These are phyloP conservation scores for Nymphalis c-album DNA, from an alignment of 2,888 invertebrate genomes.

Conservation along the genomic window DNA sequence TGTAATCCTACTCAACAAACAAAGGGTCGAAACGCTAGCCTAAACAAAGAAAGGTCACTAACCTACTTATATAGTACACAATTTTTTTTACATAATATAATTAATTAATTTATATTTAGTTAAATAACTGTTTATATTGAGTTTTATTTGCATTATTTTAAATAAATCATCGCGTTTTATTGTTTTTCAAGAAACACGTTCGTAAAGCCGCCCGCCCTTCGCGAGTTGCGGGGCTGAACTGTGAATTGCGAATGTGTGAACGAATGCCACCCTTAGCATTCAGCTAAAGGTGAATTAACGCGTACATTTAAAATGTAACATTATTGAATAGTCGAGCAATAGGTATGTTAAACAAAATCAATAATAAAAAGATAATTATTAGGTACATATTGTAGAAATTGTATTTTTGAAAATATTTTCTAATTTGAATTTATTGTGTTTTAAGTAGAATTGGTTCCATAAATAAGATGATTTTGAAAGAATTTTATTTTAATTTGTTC, in stretches of 20 bases:
- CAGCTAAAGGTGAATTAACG: conserved; percentile 13
- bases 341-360: too few species aligned
- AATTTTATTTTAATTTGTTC: too few species aligned
- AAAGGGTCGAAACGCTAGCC: conserved; percentile 31
- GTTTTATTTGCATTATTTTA: not conserved
- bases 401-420: too few species aligned
- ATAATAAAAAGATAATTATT: too few species aligned
- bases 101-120: not conserved
- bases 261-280: too few species aligned
- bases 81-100: not conserved
- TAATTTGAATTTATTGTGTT: too few species aligned
- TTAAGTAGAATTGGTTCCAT: too few species aligned
- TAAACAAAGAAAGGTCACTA: conserved; percentile 52
- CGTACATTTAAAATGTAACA: conserved; percentile 2
- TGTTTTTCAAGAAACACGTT: not conserved
- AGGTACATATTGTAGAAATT: too few species aligned
- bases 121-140: not conserved
- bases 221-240: conserved; percentile 50
- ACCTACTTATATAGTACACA: conserved; percentile 33
- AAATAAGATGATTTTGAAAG: too few species aligned
- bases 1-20: conserved; percentile 21
- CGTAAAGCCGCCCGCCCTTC: conserved; percentile 47
- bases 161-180: conserved; percentile 5
- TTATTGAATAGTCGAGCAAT: not conserved
- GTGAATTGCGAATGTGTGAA: conserved; percentile 25